Conservation (phyloP, 2,113 vertebrate species). For the Suricata suricatta region DNA sequence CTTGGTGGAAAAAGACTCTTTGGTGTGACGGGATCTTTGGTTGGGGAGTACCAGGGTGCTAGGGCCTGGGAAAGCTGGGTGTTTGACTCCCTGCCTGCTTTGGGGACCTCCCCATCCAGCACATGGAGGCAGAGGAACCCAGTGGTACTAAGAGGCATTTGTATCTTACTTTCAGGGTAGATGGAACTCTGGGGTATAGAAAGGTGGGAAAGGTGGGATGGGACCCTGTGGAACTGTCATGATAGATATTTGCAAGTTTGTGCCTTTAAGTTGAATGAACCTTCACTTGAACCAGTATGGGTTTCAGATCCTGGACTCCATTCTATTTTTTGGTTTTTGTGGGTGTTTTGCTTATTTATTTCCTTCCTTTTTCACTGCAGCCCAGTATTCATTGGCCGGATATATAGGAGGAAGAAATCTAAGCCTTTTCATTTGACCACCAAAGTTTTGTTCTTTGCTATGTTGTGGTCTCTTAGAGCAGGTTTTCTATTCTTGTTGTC, state of each 20-base stretch:
- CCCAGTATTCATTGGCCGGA: neutral
- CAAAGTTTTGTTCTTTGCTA: neutral
- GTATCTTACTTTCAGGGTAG: neutral
- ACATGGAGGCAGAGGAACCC: neutral
- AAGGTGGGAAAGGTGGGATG: neutral
- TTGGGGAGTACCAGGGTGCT: neutral
- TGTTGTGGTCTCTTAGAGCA: neutral
- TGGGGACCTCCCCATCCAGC: neutral
- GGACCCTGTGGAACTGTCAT: neutral
- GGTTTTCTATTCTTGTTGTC: neutral
- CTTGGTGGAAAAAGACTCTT: neutral
- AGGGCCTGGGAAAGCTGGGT: neutral
- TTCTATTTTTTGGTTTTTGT: neutral
- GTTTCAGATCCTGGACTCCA: neutral
- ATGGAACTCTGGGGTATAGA: neutral
- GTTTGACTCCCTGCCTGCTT: neutral
- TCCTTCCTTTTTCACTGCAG: neutral
- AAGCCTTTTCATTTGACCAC: neutral
- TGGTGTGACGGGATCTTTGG: neutral
- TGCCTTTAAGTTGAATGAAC: neutral
- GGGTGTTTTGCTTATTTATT: conserved; percentile 36
- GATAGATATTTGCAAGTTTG: neutral
- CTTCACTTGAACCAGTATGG: neutral
- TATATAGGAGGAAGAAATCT: neutral
- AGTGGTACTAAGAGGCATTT: neutral